Conservation (phyloP, 53 echinoderm and acorn worm genomes). For the Paelopatides confundens region DNA sequence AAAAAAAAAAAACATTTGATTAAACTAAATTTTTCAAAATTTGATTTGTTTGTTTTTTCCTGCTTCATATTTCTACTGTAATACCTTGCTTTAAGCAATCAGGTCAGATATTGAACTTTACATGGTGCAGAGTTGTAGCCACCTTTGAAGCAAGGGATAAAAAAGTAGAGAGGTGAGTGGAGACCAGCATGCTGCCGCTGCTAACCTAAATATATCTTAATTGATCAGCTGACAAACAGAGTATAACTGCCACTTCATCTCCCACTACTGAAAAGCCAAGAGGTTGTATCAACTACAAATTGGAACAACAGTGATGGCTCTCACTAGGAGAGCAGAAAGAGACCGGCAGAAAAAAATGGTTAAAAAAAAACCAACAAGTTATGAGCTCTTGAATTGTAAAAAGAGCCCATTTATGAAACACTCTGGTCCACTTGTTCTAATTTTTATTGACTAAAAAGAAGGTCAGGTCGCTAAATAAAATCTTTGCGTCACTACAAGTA, state of each 20-base stretch:
- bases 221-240: slow-evolving; percentile 35
- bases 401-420: slow-evolving; percentile 3
- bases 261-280: background rate
- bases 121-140: background rate
- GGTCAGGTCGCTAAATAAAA: background rate
- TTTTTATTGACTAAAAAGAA: slow-evolving; percentile 13
- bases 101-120: background rate
- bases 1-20: background rate
- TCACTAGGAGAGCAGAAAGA: background rate
- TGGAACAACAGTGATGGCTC: slow-evolving; percentile 30
- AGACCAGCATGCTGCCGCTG: background rate
- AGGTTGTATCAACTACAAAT: slow-evolving; percentile 43
- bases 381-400: background rate
- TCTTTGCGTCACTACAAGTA: no score
- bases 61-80: background rate
- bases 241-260: background rate
- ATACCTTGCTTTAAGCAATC: background rate
- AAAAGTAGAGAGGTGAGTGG: background rate
- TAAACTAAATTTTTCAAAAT: background rate
- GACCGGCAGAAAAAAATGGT: background rate
- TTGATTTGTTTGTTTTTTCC: background rate
- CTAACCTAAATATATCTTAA: slow-evolving; percentile 30
- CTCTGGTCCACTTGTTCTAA: slow-evolving; percentile 42
- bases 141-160: background rate
- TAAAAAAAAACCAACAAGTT: background rate